These are phyloP conservation scores for Sipha maydis DNA, from an alignment of 2,888 invertebrate species.

Conservation along the genomic window DNA sequence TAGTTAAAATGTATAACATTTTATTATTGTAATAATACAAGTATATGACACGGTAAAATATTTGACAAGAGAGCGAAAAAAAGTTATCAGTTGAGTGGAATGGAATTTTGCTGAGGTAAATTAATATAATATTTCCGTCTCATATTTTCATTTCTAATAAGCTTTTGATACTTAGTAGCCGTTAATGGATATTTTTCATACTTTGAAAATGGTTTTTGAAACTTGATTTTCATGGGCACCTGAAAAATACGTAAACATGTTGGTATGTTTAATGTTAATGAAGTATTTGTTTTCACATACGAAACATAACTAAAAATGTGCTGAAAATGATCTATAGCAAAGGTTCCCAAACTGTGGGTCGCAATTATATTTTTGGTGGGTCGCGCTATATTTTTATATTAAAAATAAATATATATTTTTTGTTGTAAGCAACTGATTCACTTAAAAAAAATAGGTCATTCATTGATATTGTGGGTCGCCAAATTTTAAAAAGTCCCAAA, in stretches of 20 bases:
- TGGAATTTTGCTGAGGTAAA: conserved; percentile 27
- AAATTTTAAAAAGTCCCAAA: no score
- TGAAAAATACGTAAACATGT: background rate
- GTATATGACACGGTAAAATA: conserved; percentile 42
- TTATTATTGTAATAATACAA: conserved; percentile 4
- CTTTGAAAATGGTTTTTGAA: conserved; percentile 49
- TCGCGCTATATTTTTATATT: no score
- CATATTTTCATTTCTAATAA: conserved; percentile 47
- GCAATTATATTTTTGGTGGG: no score
- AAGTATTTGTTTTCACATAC: background rate
- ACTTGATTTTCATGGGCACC: conserved; percentile 59
- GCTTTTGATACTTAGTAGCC: conserved; percentile 32
- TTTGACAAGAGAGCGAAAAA: background rate
- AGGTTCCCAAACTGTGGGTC: no score
- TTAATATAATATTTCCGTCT: conserved; percentile 45
- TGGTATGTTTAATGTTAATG: background rate
- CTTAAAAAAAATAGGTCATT: no score
- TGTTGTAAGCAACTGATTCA: no score
- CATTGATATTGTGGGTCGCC: no score
- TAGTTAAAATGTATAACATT: conserved; percentile 55
- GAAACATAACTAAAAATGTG: background rate
- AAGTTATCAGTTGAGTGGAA: conserved; percentile 6
- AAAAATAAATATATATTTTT: no score
- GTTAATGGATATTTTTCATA: conserved; percentile 53
- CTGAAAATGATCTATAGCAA: background rate